Evolutionary conservation across 2,888 invertebrate species (phyloP).

Genomic region (Cosmopolites sordidus): DNA sequence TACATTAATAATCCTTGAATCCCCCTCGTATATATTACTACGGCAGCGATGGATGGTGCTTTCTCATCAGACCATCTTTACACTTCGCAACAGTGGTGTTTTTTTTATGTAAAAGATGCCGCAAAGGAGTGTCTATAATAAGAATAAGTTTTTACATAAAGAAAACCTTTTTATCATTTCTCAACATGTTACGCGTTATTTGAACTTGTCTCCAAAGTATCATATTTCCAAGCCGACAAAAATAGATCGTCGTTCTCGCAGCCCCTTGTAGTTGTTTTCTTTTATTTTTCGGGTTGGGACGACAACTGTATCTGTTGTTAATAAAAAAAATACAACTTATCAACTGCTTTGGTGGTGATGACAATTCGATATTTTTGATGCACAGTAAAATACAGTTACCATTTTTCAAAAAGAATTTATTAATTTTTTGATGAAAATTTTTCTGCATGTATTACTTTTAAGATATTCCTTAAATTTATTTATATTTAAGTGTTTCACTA

Average conservation of each 20-base stretch:
- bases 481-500: too few relatives aligned
- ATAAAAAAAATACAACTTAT: too few relatives aligned
- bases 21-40: too few relatives aligned
- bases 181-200: conserved; percentile 1
- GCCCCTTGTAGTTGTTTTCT: background rate
- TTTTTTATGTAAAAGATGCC: background rate
- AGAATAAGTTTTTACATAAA: background rate
- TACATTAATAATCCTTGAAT: too few relatives aligned
- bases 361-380: too few relatives aligned
- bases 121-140: background rate
- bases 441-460: too few relatives aligned
- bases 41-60: too few relatives aligned
- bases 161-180: background rate
- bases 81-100: background rate
- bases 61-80: background rate
- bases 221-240: background rate
- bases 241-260: background rate
- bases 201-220: conserved; percentile 1
- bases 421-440: too few relatives aligned
- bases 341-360: too few relatives aligned
- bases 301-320: background rate
- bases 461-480: too few relatives aligned
- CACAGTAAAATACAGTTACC: too few relatives aligned
- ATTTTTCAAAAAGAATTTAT: too few relatives aligned
- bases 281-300: background rate